Conservation (phyloP, 2,888 invertebrate genomes). For the Thymelicus acteon region DNA sequence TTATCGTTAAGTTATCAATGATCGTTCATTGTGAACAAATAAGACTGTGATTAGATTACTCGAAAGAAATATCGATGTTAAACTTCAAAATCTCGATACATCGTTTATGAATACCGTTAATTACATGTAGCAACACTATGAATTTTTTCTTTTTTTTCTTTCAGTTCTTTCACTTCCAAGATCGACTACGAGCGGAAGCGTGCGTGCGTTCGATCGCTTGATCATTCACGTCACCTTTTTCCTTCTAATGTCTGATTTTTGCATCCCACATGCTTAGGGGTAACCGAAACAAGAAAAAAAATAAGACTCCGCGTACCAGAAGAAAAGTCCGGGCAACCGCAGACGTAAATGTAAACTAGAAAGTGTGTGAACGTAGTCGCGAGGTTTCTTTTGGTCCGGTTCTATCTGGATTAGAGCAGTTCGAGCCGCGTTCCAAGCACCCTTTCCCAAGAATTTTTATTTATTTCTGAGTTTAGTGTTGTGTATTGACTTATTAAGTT, state of each 20-base stretch:
- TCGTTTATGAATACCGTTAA: not conserved
- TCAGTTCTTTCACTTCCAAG: constrained; percentile 71
- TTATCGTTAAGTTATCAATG: too few species aligned
- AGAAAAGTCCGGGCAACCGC: constrained; percentile 70
- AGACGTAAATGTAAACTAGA: constrained; percentile 76
- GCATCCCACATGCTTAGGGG: constrained; percentile 81
- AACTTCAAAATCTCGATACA: not conserved
- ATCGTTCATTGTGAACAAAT: too few species aligned
- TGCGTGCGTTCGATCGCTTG: constrained; percentile 78
- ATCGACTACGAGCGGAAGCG: constrained; percentile 54
- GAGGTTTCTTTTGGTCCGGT: constrained; percentile 78
- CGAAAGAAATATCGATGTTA: too few species aligned
- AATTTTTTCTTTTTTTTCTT: constrained; percentile 49
- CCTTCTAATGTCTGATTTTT: constrained; percentile 76
- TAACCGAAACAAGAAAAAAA: constrained; percentile 78
- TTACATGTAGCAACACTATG: constrained; percentile 39
- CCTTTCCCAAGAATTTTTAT: constrained; percentile 64
- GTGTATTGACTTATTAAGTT: constrained; percentile 56
- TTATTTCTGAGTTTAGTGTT: constrained; percentile 66
- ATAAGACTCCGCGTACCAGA: constrained; percentile 77
- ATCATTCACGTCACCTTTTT: constrained; percentile 82
- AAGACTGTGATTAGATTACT: too few species aligned
- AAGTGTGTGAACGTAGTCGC: constrained; percentile 72
- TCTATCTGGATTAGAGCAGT: constrained; percentile 80
- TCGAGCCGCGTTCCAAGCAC: constrained; percentile 66